Evolutionary conservation across 2,888 invertebrate species (phyloP).

Genomic region (Epirrhoe alternata): DNA sequence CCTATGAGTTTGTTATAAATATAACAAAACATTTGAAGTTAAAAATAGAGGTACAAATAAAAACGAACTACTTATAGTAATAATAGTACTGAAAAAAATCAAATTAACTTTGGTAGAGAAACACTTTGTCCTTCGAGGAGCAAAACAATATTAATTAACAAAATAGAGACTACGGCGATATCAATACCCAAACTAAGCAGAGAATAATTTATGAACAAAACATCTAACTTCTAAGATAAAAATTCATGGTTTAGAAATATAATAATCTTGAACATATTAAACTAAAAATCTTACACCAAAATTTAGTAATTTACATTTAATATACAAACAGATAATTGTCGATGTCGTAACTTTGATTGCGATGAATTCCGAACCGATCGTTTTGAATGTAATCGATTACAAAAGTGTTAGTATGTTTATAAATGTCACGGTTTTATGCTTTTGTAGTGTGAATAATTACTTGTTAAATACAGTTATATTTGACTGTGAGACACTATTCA

Average conservation of each 20-base stretch:
- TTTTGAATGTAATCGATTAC: constrained; percentile 65
- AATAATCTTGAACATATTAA: background rate
- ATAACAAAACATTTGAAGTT: too few relatives aligned
- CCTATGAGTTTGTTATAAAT: too few relatives aligned
- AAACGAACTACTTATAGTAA: too few relatives aligned
- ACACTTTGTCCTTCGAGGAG: too few relatives aligned
- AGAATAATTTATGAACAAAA: too few relatives aligned
- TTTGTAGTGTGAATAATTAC: constrained; percentile 61
- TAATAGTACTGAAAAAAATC: too few relatives aligned
- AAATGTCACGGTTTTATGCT: constrained; percentile 70
- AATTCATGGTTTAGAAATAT: constrained; percentile 26
- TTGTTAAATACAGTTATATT: constrained; percentile 37
- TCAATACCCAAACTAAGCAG: too few relatives aligned
- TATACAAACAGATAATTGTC: constrained; percentile 47
- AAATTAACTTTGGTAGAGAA: too few relatives aligned
- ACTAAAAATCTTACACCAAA: background rate
- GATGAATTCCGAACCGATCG: constrained; percentile 57
- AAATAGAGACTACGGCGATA: too few relatives aligned
- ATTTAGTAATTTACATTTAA: constrained; percentile 42
- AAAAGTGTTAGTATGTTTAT: constrained; percentile 64
- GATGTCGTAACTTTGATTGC: constrained; percentile 59
- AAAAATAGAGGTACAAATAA: too few relatives aligned
- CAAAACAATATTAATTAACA: too few relatives aligned
- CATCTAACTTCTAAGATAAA: too few relatives aligned
- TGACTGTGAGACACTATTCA: constrained; percentile 36